Base-by-base conservation (phyloP, 2,888 invertebrate genomes). In the Hypomecis punctinalis region DNA sequence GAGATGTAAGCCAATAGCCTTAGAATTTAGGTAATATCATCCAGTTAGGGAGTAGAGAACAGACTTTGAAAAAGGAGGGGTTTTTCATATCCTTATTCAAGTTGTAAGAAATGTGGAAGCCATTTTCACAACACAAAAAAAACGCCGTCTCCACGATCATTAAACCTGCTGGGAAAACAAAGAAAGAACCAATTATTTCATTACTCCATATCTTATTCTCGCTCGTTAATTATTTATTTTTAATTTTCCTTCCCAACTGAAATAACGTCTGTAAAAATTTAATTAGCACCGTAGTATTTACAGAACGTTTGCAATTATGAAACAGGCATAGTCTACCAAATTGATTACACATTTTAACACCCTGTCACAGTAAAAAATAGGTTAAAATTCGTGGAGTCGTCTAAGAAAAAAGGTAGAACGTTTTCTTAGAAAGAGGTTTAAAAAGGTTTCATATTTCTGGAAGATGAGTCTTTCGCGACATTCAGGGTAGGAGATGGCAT, bases 281-380 rank as follows among this genome's bases (percentile, higher is more conserved):
- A 82, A 89, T 87, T 86, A 84, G 78, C 75, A 71, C 80, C 78
- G 76, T 76, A 84, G 81, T 89, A 86, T 88, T 88, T 88, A 77
- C 77, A 80, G 79, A 77, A 74, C 73, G 72, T 75, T 82, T 81
- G 78, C 80, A 84, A 85, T 88, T 85, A 86, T 84, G 75, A 82
- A 76, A 73, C 74, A 79, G 74, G 77, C 73, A 75, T 74, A 78
- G 67, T 63, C 73, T 63, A 72, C 71, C 60, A 72, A 66, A 67
- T 52, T 73, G 54, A 66, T 67, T 37, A 1, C 65, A 69, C 70
- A 69, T 62, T 42, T 39, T 42, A 39, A 45, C 9, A 33, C 56
- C 7, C 33, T 60, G n/a, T 53, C 55, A 48, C 51, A 65, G 5
- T 56, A 57, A 57, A 3, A 53, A 37, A 0, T 35, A 13, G 9